phyloP scores from a whole-genome alignment of 2,113 vertebrate species.

The Elephas maximus region DNA sequence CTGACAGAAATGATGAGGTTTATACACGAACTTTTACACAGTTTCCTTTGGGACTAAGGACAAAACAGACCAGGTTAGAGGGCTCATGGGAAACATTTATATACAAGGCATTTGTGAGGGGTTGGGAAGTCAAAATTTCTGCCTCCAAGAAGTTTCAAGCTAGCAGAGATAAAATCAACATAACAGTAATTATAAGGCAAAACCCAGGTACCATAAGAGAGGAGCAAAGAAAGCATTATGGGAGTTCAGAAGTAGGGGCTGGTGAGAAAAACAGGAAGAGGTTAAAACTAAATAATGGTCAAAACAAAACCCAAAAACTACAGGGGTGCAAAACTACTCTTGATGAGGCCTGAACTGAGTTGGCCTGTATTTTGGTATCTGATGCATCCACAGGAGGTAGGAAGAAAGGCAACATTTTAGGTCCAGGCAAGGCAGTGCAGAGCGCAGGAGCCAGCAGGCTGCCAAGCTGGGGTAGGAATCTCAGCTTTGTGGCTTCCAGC shows the following conservation, averaged over 20 bases:
- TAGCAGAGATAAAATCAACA: conserved; percentile 3
- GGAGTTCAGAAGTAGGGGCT: neutral
- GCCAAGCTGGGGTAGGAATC: neutral
- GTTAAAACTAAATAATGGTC: neutral
- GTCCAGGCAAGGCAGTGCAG: neutral
- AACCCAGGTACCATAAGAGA: neutral
- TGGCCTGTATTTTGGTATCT: neutral
- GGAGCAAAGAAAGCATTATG: neutral
- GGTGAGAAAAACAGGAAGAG: neutral
- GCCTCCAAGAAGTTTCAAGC: neutral
- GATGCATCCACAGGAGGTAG: neutral
- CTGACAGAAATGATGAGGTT: neutral
- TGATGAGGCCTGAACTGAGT: neutral
- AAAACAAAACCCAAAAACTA: neutral
- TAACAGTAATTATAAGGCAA: neutral
- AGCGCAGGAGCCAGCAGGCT: neutral
- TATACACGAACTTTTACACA: neutral
- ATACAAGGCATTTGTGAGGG: neutral
- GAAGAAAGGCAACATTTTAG: neutral
- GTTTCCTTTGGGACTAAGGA: neutral
- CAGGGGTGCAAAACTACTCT: neutral
- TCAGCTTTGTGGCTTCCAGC: neutral
- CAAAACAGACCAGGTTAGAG: neutral
- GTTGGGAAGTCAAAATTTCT: conserved; percentile 8
- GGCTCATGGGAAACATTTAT: conserved; percentile 18